These are phyloP conservation scores for Gasterosteus nipponicus DNA, from an alignment of 2,113 vertebrate genomes.

Conservation along the genomic window DNA sequence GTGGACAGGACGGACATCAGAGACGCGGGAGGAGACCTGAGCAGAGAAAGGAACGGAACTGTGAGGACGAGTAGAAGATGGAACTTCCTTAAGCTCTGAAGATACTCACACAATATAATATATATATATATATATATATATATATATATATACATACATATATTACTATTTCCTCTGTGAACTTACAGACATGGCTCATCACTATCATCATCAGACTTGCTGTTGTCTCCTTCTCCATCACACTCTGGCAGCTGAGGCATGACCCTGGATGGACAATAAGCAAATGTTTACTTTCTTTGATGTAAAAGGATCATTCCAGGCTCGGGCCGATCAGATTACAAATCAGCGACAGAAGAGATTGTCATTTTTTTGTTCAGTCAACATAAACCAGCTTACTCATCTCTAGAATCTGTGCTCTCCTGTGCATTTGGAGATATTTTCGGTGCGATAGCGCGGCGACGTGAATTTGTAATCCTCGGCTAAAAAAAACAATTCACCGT, in stretches of 20 bases:
- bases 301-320: not conserved
- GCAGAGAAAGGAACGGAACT: not conserved
- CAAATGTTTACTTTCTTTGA: not conserved
- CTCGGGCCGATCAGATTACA: not conserved
- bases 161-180: not conserved
- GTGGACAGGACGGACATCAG: constrained; percentile 88
- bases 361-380: not conserved
- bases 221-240: constrained; percentile 88
- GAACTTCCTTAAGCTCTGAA: not conserved
- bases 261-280: constrained; percentile 78
- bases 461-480: not conserved
- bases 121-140: not conserved
- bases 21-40: constrained; percentile 90
- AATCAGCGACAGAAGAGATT: not conserved
- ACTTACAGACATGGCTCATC: constrained; percentile 92
- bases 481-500: not conserved
- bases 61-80: not conserved
- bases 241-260: constrained; percentile 93
- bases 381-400: not conserved
- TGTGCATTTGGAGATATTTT: not conserved
- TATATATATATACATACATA: not conserved
- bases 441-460: not conserved
- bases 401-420: not conserved
- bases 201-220: constrained; percentile 87
- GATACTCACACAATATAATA: too few relatives aligned